Base-by-base conservation (phyloP, 2,113 vertebrate genomes). In the Cyprinodon variegatus region DNA sequence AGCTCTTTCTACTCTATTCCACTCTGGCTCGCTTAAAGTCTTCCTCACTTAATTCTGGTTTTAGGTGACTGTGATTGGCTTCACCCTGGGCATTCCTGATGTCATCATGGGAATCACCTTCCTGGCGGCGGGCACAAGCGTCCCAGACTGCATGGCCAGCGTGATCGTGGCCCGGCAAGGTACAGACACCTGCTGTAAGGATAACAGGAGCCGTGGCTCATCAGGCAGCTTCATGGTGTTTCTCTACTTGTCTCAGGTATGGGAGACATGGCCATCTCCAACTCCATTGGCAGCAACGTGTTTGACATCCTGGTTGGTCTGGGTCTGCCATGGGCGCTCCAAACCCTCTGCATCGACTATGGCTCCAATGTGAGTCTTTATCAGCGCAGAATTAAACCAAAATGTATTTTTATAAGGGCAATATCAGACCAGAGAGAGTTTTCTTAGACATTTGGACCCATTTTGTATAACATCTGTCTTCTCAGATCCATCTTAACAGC, bases 81-180 rank as follows among this genome's bases (percentile, higher is more conserved):
- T 96, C 88, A 98, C 97, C 0, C 92, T 98, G 64, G 97, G 96
- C 61, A 98, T 98, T 88, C 97, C 97, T 36, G 97, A 98, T 0
- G 97, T 98, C 83, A 98, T 98, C 90, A 98, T 98, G 97, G 97
- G 97, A 50, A 98, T 98, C 88, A 98, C 97, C 7, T 98, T 98
- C 91, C 88, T 98, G 72, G 97, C 97, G 53, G 97, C 97, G 4
- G 97, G 97, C 83, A 98, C 97, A 90, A 98, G 97, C 0, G 96
- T 98, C 79, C 97, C 97, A 0, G 97, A 98, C 93, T 98, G 97
- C 92, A 98, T 98, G 97, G 97, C 97, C 69, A 98, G 97, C 77
- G 96, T 98, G 65, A 98, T 98, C 0, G 97, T 98, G 22, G 97
- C 96, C 73, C 95, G 96, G 83, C 97, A 98, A 96, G 97, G 97